Conservation (phyloP, 2,888 invertebrate genomes). For the Netelia fuscicornis region DNA sequence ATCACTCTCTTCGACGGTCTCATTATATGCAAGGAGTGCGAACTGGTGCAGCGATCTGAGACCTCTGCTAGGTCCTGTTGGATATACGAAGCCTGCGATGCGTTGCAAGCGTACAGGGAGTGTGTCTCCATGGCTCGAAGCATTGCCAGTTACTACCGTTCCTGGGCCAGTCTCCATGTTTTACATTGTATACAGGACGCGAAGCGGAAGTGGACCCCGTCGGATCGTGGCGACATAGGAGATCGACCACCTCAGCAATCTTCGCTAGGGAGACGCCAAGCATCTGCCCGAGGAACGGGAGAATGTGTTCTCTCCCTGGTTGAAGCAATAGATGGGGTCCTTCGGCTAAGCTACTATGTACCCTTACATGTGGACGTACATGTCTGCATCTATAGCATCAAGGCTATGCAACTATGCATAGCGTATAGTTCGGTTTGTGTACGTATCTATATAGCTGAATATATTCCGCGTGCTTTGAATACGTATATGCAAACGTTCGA, state of each 20-base stretch:
- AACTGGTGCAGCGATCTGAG: constrained; percentile 34
- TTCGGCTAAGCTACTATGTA: constrained; percentile 43
- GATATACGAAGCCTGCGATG: constrained; percentile 27
- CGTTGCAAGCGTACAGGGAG: constrained; percentile 34
- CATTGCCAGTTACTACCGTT: constrained; percentile 32
- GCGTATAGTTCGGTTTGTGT: constrained; percentile 16
- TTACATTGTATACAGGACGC: constrained; percentile 31
- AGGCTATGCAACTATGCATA: constrained; percentile 30
- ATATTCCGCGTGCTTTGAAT: constrained; percentile 14
- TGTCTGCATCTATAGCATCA: constrained; percentile 42
- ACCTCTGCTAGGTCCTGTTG: constrained; percentile 27
- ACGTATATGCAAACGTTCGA: constrained; percentile 34
- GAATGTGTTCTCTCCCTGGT: constrained; percentile 43
- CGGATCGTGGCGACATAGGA: constrained; percentile 40
- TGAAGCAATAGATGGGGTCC: constrained; percentile 45
- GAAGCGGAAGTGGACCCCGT: constrained; percentile 50
- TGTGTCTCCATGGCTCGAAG: constrained; percentile 35
- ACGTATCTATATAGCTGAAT: constrained; percentile 11
- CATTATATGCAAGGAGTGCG: constrained; percentile 9
- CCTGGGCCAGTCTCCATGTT: constrained; percentile 36
- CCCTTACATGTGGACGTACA: constrained; percentile 50
- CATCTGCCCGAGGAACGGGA: constrained; percentile 52
- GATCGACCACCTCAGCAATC: constrained; percentile 55
- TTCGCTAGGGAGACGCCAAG: constrained; percentile 40
- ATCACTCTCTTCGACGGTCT: neutral